Base-by-base conservation (phyloP, 1,140 invertebrate species). In the Adelges cooleyi region DNA sequence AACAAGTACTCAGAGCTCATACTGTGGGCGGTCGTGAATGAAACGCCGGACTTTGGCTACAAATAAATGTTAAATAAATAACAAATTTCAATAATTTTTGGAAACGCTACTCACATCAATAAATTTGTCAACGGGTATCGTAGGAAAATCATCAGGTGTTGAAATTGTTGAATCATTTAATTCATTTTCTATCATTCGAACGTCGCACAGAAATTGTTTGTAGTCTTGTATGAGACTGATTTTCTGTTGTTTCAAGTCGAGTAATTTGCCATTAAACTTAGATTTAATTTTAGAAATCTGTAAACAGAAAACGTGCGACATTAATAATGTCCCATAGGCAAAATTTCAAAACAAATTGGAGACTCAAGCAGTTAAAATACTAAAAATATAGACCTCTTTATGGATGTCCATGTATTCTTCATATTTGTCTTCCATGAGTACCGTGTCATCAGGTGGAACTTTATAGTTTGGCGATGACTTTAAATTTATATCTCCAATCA, bases 381-480 rank as follows among this genome's bases (percentile, higher is more conserved):
- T 8, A 44, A 44, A 15, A 27, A 46, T 44, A 62, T 1, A 18
- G 10, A 62, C 56, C 42, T 62, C 42, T 15, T 62, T 8, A 46
- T 29, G 25, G 20, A 62, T 8, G 1, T 22, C 1, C 15, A 33
- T 8, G 11, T 62, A 62, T 48, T 62, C 23, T 18, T 48, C 17
- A 48, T 27, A 48, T 62, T 62, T 62, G 15, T 48, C 42, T 48
- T 62, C 27, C 23, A 62, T 33, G 5, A 36, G 15, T 27, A 62
- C 20, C 3, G 22, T 33, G 20, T 48, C 2, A 33, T 33, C 23
- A 15, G 44, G 23, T 3, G 25, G 29, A 1, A 18, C n/a, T 10
- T 62, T 62, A 15, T 46, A 62, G 15, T 44, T 25, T 1, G 42
- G 9, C 15, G 42, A 23, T 1, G 56, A 46, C 44, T 62, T 62